Percentiles rank a stretch among this genome's conserved stretches.
Conservation (phyloP, 2,888 invertebrate species). For the Clunio marinus region DNA sequence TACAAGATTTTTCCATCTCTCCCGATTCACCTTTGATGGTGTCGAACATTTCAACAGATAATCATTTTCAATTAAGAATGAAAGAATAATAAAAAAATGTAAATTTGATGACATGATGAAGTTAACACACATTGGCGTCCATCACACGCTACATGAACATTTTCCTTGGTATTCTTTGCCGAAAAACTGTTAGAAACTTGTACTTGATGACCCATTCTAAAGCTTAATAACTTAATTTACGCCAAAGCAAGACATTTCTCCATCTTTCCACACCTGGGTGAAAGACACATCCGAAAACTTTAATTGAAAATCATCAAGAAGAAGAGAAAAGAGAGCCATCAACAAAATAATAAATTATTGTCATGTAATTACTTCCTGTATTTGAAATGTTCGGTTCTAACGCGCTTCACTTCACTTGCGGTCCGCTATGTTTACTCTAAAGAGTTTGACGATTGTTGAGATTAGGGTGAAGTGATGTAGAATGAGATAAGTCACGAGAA, state of each 20-base stretch:
- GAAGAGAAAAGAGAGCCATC: slow-evolving; percentile 28
- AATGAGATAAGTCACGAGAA: no score
- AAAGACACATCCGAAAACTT: slow-evolving; percentile 21
- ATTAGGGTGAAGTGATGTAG: no score
- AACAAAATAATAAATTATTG: slow-evolving; percentile 39
- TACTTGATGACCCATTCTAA: slow-evolving; percentile 18
- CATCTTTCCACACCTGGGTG: slow-evolving; percentile 4
- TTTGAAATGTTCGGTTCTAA: slow-evolving; percentile 25
- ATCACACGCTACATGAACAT: background rate
- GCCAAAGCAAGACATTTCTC: background rate
- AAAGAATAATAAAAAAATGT: background rate
- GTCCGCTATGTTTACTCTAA: slow-evolving; percentile 36
- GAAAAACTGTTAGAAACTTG: background rate
- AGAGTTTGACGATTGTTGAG: no score
- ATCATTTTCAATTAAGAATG: slow-evolving; percentile 11
- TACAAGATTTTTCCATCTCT: slow-evolving; percentile 5
- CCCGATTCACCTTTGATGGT: background rate
- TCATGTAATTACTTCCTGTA: slow-evolving; percentile 39
- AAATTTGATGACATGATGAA: background rate
- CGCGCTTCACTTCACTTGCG: background rate
- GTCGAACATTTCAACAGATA: background rate
- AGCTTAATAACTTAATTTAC: slow-evolving; percentile 38
- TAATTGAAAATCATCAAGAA: slow-evolving; percentile 38
- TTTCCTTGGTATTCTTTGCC: no score
- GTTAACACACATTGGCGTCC: background rate